Base-by-base conservation (phyloP, 2,113 vertebrate genomes). In the Hiodon alosoides region DNA sequence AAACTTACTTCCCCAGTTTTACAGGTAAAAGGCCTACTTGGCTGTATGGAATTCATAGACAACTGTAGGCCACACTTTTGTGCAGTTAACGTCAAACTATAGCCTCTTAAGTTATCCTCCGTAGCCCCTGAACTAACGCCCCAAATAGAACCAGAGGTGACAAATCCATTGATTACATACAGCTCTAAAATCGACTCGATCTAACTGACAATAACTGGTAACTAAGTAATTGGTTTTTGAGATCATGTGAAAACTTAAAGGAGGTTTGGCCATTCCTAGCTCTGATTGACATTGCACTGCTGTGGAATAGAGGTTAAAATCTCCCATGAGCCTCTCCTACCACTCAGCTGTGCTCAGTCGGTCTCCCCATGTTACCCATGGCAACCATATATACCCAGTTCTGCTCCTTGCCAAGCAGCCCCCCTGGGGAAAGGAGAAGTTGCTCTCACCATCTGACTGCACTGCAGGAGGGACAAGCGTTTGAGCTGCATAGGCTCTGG, bases 1-100 rank as follows among this genome's bases (percentile, higher is more conserved):
- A 87, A 54, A 88, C 83, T 57, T 94, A 94, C 80, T 96, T 96
- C 79, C 89, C 91, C 7, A 72, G 64, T 31, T 97, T 94, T 74
- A 78, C 74, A 78, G 94, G 94, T 97, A 76, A 4, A 7, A n/a
- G 7, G 31, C 31, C 31, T 31, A 31, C 31, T 31, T 31, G 31
- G 31, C 31, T 31, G 31, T 31, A 31, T 31, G 31, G 31, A 31
- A 31, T 31, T 31, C 31, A 31, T 31, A 31, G 31, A 31, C 31
- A 31, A 31, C 31, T 31, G 31, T 31, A 31, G 31, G 31, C 31
- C 31, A 31, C 31, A 31, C 31, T 31, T 31, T 31, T 31, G 31
- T 31, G 31, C 31, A 31, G 31, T 31, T 31, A 31, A 31, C 31
- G 31, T 31, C 31, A 31, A 31, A 31, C 31, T 31, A 31, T 31